Percentiles rank a stretch among this genome's conserved stretches.
Evolutionary conservation across 2,797 vertebrate genomes (phyloP).

Genomic region (Sebastes miniatus): DNA sequence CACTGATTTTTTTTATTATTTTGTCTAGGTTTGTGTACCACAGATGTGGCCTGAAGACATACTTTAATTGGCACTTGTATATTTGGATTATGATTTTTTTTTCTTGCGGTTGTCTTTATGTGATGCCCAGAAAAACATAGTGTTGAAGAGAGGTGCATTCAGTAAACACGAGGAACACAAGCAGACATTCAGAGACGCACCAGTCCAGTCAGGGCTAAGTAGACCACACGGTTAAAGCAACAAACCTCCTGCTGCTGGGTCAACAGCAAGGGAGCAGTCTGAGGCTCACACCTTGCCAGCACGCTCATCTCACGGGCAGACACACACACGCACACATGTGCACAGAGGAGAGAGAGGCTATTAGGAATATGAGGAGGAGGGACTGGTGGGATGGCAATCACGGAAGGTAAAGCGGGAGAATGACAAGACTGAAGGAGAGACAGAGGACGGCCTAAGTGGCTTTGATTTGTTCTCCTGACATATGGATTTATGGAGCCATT

Average conservation of each 20-base stretch:
- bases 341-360: constrained; percentile 35
- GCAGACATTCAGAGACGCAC: constrained; percentile 65
- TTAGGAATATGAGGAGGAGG: constrained; percentile 71
- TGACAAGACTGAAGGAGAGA: constrained; percentile 75
- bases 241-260: constrained; percentile 67
- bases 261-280: constrained; percentile 54
- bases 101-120: constrained; percentile 59
- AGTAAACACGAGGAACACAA: constrained; percentile 75
- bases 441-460: constrained; percentile 74
- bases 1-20: constrained; percentile 49
- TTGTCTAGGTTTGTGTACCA: constrained; percentile 56
- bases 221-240: constrained; percentile 79
- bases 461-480: constrained; percentile 73
- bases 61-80: constrained; percentile 54
- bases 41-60: constrained; percentile 50
- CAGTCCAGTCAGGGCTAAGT: constrained; percentile 67
- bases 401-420: constrained; percentile 52
- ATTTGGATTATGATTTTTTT: constrained; percentile 65
- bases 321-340: constrained; percentile 14
- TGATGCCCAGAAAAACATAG: constrained; percentile 74
- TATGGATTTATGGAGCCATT: constrained; percentile 68
- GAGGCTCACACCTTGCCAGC: constrained; percentile 42
- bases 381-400: constrained; percentile 40
- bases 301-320: constrained; percentile 42
- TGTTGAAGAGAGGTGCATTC: constrained; percentile 61